Percentiles rank a stretch among this genome's conserved stretches.
Conservation (phyloP, 2,888 invertebrate species). For the Linyphia triangularis region DNA sequence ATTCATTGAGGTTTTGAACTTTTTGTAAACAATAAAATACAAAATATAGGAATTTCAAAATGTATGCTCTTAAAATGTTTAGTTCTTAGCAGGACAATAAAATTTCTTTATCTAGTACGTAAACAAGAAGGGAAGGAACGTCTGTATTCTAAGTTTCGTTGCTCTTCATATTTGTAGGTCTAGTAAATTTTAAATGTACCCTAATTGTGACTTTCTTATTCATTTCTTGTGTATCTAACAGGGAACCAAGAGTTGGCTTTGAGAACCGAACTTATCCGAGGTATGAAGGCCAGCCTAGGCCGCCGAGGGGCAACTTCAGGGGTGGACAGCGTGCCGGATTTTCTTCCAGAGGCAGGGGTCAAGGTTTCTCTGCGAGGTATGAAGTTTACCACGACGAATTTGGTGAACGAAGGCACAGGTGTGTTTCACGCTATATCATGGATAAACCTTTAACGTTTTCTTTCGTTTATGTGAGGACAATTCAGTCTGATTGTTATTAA, state of each 20-base stretch:
- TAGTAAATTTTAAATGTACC: background rate
- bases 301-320: constrained; percentile 75
- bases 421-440: background rate
- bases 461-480: no score
- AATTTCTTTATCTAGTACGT: no score
- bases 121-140: no score
- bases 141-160: no score
- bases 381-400: constrained; percentile 76
- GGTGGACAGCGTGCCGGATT: constrained; percentile 75
- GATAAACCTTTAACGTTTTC: no score
- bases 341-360: constrained; percentile 75
- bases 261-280: constrained; percentile 74
- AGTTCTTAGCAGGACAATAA: no score
- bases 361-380: constrained; percentile 75
- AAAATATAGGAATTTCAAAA: no score
- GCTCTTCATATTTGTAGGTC: no score
- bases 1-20: no score
- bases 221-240: constrained; percentile 11
- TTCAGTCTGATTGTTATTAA: no score
- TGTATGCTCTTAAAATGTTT: no score
- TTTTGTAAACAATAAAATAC: no score
- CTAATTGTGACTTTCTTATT: background rate
- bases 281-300: constrained; percentile 74
- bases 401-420: constrained; percentile 75
- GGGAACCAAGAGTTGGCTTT: constrained; percentile 76